Base-by-base conservation (phyloP, 2,888 invertebrate genomes). In the Helicoverpa assulta region DNA sequence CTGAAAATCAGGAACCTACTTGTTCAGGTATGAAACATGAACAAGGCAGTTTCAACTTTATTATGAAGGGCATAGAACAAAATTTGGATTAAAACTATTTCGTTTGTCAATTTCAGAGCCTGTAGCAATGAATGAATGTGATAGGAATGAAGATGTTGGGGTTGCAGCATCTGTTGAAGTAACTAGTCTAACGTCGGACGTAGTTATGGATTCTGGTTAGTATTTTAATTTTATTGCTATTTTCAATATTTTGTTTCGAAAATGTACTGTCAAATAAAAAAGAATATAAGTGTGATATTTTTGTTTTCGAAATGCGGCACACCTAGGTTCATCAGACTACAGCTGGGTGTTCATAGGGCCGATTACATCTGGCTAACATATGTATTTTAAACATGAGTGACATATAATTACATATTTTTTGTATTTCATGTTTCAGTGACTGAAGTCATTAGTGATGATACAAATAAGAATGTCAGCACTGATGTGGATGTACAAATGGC, bases 51-150 rank as follows among this genome's bases (percentile, higher is more conserved):
- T 6, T 54, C 6, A 65, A 14, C 16, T 12, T 37, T 2, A 37
- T 37, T 37, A n/a, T 54, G 5, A 4, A 5, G 26, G 43, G 10
- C 0, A 29, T 52, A 5, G 8, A 14, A 6, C 18, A 6, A 43
- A 8, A 40, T 1, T 14, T 21, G 18, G 1, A 10, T 16, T 14
- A 43, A 12, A 26, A 5, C 1, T 33, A 12, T 21, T 26, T 37
- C 0, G n/a, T n/a, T n/a, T 61, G 5, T n/a, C 56, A 10, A 40
- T 73, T 73, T 60, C 57, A 83, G 81, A 26, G 37, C 21, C 21
- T 37, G 40, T 66, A 66, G 50, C 66, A 51, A 58, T 70, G 10
- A 59, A 81, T 56, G 67, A 71, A 14, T 47, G 21, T 37, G 52
- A 14, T 21, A 52, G 14, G 21, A 50, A 18, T 52, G 26, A 33